Conservation (phyloP, 2,888 invertebrate species). For the Oxystoma pomonae region DNA sequence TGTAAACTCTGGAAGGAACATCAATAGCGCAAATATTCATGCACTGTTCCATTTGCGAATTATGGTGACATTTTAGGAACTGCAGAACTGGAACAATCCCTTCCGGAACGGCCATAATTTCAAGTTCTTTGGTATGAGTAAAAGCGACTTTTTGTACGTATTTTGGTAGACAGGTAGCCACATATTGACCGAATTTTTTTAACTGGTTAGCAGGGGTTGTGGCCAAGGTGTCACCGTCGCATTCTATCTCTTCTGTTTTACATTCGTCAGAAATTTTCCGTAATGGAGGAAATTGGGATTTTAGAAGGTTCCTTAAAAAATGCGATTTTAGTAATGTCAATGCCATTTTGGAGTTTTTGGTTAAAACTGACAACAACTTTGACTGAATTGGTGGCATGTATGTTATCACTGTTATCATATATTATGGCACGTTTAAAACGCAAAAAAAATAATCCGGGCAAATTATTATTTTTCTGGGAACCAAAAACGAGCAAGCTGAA, state of each 20-base stretch:
- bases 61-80: slow-evolving; percentile 93
- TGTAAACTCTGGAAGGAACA: slow-evolving; percentile 26
- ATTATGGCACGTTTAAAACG: no score
- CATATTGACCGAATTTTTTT: slow-evolving; percentile 79
- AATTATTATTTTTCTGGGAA: no score
- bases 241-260: background rate
- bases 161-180: slow-evolving; percentile 91
- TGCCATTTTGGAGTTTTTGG: background rate
- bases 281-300: background rate
- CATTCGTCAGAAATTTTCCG: background rate
- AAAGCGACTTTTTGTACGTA: slow-evolving; percentile 92
- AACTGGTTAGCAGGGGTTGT: slow-evolving; percentile 29
- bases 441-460: no score
- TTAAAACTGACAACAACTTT: background rate
- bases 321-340: background rate
- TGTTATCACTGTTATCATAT: no score
- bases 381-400: no score
- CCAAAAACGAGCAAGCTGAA: no score
- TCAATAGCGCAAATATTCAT: slow-evolving; percentile 92
- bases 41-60: slow-evolving; percentile 85
- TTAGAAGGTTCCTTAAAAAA: background rate
- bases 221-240: background rate
- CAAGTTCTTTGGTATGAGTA: slow-evolving; percentile 81
- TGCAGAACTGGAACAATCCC: slow-evolving; percentile 83
- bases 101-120: slow-evolving; percentile 85